Conservation (phyloP, 2,888 invertebrate genomes). For the Parnassius smintheus region DNA sequence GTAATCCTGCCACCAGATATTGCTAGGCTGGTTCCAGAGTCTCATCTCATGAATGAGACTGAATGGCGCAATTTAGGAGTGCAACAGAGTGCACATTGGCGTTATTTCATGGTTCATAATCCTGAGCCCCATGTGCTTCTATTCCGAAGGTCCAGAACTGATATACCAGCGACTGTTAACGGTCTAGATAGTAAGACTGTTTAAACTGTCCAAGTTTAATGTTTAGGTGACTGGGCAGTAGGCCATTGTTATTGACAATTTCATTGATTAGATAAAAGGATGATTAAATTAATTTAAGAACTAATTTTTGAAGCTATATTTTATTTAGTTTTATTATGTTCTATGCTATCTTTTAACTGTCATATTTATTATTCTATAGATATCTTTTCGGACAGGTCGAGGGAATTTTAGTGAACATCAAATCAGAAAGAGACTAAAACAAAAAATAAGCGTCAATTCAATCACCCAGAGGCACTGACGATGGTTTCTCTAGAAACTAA, state of each 20-base stretch:
- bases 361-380: no score
- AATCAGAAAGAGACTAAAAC: no score
- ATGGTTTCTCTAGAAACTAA: no score
- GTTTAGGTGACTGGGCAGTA: not conserved
- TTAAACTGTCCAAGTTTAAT: conserved; percentile 58
- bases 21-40: conserved; percentile 91
- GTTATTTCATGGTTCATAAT: conserved; percentile 94
- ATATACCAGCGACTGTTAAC: conserved; percentile 52
- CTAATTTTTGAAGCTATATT: no score
- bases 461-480: no score
- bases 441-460: no score
- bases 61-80: conserved; percentile 98
- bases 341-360: no score
- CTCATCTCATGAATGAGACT: conserved; percentile 95
- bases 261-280: not conserved
- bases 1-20: conserved; percentile 94
- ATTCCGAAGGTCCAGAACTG: conserved; percentile 84
- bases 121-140: conserved; percentile 95
- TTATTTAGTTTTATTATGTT: no score
- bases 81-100: conserved; percentile 93
- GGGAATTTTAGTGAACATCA: no score
- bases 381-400: no score
- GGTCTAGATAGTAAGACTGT: conserved; percentile 56
- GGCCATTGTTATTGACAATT: not conserved
- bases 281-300: not conserved